A percentile compares a stretch with the other conserved stretches of the same genome.
Evolutionary conservation across 2,888 invertebrate genomes (phyloP).

Genomic region (Ornithoptera alexandrae): DNA sequence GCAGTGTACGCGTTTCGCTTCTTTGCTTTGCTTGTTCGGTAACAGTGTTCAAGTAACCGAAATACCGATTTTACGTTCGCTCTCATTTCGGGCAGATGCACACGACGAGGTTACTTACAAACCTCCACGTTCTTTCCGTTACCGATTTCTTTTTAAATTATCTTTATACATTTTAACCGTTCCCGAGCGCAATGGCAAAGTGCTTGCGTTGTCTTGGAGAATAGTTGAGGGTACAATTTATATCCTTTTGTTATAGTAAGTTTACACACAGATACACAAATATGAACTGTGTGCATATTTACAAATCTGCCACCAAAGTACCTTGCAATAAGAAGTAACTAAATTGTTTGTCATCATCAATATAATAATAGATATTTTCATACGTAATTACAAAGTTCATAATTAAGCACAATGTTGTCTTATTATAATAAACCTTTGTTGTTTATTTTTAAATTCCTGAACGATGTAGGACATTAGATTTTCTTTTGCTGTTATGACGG

Average conservation of each 20-base stretch:
- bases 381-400: neutral
- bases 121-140: constrained; percentile 29
- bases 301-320: too few species aligned
- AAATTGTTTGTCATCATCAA: constrained; percentile 27
- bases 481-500: too few species aligned
- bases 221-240: too few species aligned
- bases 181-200: too few species aligned
- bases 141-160: constrained; percentile 31
- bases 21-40: constrained; percentile 58
- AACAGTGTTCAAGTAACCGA: constrained; percentile 51
- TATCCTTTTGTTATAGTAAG: too few species aligned
- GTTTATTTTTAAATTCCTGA: too few species aligned
- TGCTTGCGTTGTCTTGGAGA: too few species aligned
- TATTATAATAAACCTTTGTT: too few species aligned
- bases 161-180: neutral
- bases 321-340: neutral
- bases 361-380: neutral
- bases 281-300: too few species aligned
- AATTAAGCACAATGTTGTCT: neutral
- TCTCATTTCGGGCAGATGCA: constrained; percentile 47
- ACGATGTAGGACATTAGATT: too few species aligned
- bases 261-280: too few species aligned
- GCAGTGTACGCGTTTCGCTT: constrained; percentile 54
- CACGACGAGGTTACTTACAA: constrained; percentile 37
- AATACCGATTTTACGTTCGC: constrained; percentile 50